Conservation (phyloP, 1,140 invertebrate species). For the Achatina immaculata region DNA sequence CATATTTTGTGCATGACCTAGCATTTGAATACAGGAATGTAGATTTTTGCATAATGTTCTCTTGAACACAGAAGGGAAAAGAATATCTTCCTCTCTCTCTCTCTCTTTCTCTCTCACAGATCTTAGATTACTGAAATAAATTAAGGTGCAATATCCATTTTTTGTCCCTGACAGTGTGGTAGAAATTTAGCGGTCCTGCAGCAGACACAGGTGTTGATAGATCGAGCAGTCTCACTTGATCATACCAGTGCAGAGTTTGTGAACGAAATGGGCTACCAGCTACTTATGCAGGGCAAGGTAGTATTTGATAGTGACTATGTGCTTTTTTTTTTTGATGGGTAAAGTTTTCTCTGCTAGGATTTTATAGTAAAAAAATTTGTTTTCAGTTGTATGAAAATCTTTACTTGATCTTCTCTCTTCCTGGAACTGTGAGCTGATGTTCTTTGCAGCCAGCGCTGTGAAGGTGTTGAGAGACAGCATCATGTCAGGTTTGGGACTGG, state of each 20-base stretch:
- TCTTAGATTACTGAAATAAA: too few species aligned
- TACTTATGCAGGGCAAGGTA: conserved; percentile 79
- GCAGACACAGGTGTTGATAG: conserved; percentile 81
- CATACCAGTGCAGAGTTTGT: conserved; percentile 79
- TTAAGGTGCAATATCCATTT: too few species aligned
- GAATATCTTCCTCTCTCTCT: background rate
- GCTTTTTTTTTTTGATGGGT: conserved; percentile 1
- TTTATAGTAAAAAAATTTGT: background rate
- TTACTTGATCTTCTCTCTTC: too few species aligned
- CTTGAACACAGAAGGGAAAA: too few species aligned
- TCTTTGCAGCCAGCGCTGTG: too few species aligned
- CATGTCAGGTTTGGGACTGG: too few species aligned
- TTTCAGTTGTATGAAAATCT: background rate
- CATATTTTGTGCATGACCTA: too few species aligned
- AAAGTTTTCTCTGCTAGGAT: background rate
- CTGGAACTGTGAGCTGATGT: too few species aligned
- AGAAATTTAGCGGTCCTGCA: conserved; percentile 79
- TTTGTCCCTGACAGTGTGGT: conserved; percentile 76
- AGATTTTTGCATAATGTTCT: too few species aligned
- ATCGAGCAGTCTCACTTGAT: conserved; percentile 82
- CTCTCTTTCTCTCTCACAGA: background rate
- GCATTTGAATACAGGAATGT: too few species aligned
- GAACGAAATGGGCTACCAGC: conserved; percentile 85
- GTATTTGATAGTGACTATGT: background rate
- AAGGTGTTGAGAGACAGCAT: too few species aligned